Evolutionary conservation across 2,888 invertebrate species (phyloP), one percentile per base, ranked within the genome.

Genomic region (Athalia rosae): DNA sequence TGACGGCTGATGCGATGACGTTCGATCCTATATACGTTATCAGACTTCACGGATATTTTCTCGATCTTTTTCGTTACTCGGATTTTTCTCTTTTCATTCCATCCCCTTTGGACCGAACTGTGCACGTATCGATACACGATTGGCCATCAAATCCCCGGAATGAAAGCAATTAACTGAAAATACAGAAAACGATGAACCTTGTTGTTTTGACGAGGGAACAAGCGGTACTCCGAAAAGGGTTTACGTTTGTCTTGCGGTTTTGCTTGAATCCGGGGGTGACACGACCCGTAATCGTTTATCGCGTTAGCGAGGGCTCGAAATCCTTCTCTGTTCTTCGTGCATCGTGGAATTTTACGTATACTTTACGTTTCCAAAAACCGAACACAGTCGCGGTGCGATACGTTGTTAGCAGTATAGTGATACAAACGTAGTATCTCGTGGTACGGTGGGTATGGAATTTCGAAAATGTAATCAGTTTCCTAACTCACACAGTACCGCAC

Each of bases 231-330:
- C 66, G 8, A 9, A 45, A 28, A n/a, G 8, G 50, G 11, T 28
- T 4, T 15, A 28, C 28, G 28, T 67, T 50, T 47, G 47, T 48
- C 64, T 62, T 3, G 48, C 8, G n/a, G 3, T n/a, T 64, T 11
- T 64, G 15, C 15, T 64, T 67, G 11, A 50, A 67, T 48, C 28
- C n/a, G n/a, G 50, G 67, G 41, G 50, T 48, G 50, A 67, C 67
- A 50, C 67, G 67, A 67, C 67, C 50, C 41, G 41, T 67, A 28
- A 67, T 9, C 50, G 48, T 67, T 66, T 9, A 3, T 11, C 50
- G 28, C 11, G 48, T 53, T 50, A 67, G 41, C 50, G 2, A 28
- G 28, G 1, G 28, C 28, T 28, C 28, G 28, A 28, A 28, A 28
- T 28, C 28, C 28, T 28, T 28, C 1, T 1, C 67, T 2, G 41